Base-by-base conservation (phyloP, 1,140 invertebrate genomes). In the Hycleus cichorii region DNA sequence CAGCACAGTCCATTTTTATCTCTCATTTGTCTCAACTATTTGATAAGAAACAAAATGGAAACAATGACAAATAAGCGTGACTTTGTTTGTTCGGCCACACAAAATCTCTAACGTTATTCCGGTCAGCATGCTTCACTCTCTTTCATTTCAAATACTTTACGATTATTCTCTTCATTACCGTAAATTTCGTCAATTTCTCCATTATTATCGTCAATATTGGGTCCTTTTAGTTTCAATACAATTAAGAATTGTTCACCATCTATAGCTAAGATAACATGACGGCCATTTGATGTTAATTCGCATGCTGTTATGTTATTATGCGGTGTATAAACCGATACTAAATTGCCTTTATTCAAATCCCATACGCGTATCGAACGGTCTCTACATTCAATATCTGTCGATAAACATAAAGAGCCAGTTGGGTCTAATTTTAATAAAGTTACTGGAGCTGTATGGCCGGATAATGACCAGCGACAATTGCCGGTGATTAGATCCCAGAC, bases 401-500 rank as follows among this genome's bases (percentile, higher is more conserved):
- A 90, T 27, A 91, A 73, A 61, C 88, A 81, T 26, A 82, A 75
- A 50, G 79, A 80, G 9, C 88, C 88, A 7, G 79, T 73, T n/a
- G 83, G 80, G 66, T 88, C 85, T 60, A 91, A 74, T 62, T 85
- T 79, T 46, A 91, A 77, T 59, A 79, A 78, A 39, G 86, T 86
- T 0, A 86, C 84, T 2, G 89, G 86, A 2, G 87, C 83, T 62
- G 82, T 85, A 74, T 92, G 89, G 0, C 89, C 89, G 58, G 78
- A 77, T 39, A 91, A 73, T 4, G 81, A 86, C 72, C 83, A 81
- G n/a, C 86, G 77, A 62, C 84, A 86, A 68, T 86, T 85, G 79
- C 90, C 90, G 45, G 89, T 91, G n/a, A 88, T 84, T 1, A 94
- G 77, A 75, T 93, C 90, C 88, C 90, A 93, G 7, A 92, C 85